These are phyloP conservation scores for Aromia moschata DNA, from an alignment of 2,888 invertebrate genomes.

Conservation along the genomic window DNA sequence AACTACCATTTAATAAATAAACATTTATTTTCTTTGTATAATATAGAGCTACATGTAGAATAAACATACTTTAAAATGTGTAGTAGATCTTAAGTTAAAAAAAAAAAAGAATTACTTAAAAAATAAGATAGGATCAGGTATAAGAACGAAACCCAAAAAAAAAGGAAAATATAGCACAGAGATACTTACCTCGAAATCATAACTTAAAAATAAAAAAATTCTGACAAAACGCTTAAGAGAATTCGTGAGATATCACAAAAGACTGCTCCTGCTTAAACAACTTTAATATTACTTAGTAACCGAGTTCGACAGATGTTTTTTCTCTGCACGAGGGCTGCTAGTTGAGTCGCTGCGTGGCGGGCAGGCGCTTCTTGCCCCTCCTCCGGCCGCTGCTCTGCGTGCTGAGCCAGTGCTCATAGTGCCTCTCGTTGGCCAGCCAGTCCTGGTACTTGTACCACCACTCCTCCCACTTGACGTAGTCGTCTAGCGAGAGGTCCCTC, in stretches of 20 bases:
- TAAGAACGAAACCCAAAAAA: neutral
- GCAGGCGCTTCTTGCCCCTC: conserved; percentile 51
- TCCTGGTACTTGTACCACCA: conserved; percentile 96
- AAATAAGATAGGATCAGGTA: conserved; percentile 16
- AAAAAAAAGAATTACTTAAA: neutral
- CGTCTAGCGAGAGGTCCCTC: conserved; percentile 79
- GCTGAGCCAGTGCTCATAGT: conserved; percentile 76
- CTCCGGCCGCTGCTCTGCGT: conserved; percentile 56
- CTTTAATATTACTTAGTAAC: conserved; percentile 4
- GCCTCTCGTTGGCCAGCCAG: conserved; percentile 85
- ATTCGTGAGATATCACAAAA: conserved; percentile 23
- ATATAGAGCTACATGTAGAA: conserved; percentile 11
- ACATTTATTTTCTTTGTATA: conserved; percentile 13
- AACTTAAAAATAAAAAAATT: conserved; percentile 5
- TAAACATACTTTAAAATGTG: conserved; percentile 13
- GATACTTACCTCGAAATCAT: conserved; percentile 18
- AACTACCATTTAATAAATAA: conserved; percentile 7
- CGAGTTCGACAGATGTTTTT: neutral
- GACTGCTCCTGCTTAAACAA: conserved; percentile 15
- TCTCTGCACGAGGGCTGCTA: conserved; percentile 36
- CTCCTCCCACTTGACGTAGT: conserved; percentile 93
- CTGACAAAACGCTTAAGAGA: neutral
- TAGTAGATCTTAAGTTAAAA: conserved; percentile 7
- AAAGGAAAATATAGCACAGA: conserved; percentile 1
- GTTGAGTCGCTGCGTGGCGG: conserved; percentile 61